Evolutionary conservation across 30 jellyfish, hydroid and myxozoan species (phyloP), one percentile per base, ranked within the genome.

Genomic region (Clytia hemisphaerica): DNA sequence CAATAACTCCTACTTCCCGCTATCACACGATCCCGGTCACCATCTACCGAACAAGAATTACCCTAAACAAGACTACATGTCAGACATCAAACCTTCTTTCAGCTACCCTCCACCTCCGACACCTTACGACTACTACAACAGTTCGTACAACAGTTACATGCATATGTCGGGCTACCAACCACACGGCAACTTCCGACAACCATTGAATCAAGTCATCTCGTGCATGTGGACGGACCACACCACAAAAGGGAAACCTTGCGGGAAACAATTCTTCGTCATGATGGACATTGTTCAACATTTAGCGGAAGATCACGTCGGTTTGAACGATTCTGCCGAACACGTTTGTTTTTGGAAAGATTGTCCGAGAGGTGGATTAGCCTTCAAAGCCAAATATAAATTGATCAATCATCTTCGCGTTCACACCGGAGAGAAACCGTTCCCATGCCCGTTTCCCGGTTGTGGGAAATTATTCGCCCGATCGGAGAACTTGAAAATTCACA

Each of bases 371-470:
- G 99, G 99, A 34, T 84, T 72, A 3, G 96, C 99, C 5, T 91
- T 91, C 79, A 91, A 91, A 61, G 99, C 99, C 4, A 91, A 91
- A 72, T 91, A 91, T 65, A 91, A 91, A 42, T 72, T 91, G 76
- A 83, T 91, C 22, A 91, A 91, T 44, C 99, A 91, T 37, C 50
- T 91, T 35, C 33, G 99, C 22, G 99, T 91, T 6, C 99, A 91
- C 50, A 91, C 99, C 3, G 99, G 99, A 2, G 99, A 91, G 53
- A 91, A 91, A 34, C 99, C 99, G 15, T 91, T 91, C 60, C 99
- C 99, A 4, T 91, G 99, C 37, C 99, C 99, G 16, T 91, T 91
- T 59, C 99, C 99, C 12, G 99, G 99, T 4, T 91, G 99, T 66
- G 99, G 99, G 21, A 91, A 91, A 42, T 62, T 91, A 58, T 91